phyloP scores from a whole-genome alignment of 2,113 vertebrate species.

The Thunnus thynnus region DNA sequence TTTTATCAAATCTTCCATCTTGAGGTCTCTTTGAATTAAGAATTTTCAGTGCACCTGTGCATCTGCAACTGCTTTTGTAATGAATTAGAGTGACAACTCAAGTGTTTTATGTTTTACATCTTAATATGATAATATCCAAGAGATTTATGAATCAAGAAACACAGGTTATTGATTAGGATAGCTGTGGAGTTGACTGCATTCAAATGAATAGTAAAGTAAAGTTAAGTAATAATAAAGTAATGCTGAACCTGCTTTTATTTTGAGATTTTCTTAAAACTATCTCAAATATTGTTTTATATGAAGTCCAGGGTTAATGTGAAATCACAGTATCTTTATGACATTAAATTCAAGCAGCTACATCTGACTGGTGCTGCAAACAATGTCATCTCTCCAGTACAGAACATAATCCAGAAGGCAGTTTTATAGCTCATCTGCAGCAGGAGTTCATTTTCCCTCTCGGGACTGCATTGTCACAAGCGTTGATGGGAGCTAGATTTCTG shows the following conservation, averaged over 20 bases:
- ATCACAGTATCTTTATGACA: constrained; percentile 4
- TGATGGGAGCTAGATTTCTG: constrained; percentile 46
- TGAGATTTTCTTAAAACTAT: too few species aligned
- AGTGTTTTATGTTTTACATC: too few species aligned
- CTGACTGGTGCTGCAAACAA: constrained; percentile 17
- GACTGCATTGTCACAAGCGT: constrained; percentile 39
- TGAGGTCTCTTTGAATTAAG: background rate
- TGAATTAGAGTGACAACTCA: too few species aligned
- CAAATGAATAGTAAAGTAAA: too few species aligned
- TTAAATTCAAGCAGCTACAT: constrained; percentile 5
- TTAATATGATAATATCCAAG: too few species aligned
- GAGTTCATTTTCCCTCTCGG: constrained; percentile 47
- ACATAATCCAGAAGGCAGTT: constrained; percentile 20
- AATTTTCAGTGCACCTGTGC: too few species aligned
- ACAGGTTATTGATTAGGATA: background rate
- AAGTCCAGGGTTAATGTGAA: constrained; percentile 2
- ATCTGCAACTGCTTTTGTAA: too few species aligned
- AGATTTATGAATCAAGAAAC: background rate
- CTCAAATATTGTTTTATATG: background rate
- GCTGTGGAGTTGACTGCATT: background rate
- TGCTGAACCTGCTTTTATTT: background rate
- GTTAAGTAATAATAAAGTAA: too few species aligned
- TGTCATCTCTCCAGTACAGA: background rate
- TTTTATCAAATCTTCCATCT: background rate
- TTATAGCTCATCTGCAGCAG: constrained; percentile 29